Evolutionary conservation across 2,888 invertebrate genomes (phyloP).

Genomic region (Hyalella azteca): DNA sequence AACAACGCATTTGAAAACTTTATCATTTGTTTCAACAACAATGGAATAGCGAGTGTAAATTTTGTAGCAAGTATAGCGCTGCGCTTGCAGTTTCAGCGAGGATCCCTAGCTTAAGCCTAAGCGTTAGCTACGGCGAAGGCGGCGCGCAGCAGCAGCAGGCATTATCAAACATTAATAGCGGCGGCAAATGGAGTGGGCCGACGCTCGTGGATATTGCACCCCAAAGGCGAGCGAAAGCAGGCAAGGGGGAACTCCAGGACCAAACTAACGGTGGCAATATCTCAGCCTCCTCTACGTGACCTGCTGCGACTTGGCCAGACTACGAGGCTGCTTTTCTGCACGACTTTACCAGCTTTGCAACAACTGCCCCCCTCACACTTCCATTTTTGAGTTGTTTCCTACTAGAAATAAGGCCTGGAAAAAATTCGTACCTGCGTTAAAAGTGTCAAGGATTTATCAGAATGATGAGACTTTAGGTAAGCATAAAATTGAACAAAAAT

Average conservation of each 20-base stretch:
- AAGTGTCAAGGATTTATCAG: no score
- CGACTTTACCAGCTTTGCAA: slow-evolving; percentile 37
- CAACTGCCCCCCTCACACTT: slow-evolving; percentile 26
- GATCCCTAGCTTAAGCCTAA: slow-evolving; percentile 33
- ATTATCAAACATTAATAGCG: slow-evolving; percentile 39
- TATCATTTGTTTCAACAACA: slow-evolving; percentile 34
- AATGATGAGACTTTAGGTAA: no score
- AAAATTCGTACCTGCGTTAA: no score
- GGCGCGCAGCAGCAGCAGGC: neutral
- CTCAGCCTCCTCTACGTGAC: slow-evolving; percentile 35
- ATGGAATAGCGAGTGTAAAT: slow-evolving; percentile 28
- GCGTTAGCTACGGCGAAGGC: slow-evolving; percentile 32
- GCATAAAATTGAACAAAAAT: no score
- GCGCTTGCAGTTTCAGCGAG: slow-evolving; percentile 28
- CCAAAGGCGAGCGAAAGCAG: slow-evolving; percentile 37
- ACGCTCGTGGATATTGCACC: slow-evolving; percentile 1
- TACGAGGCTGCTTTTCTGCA: slow-evolving; percentile 34
- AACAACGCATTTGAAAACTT: slow-evolving; percentile 16
- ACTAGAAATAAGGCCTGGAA: slow-evolving; percentile 19
- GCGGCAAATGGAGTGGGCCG: slow-evolving; percentile 39
- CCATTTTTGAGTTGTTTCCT: slow-evolving; percentile 22
- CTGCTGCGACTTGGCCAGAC: slow-evolving; percentile 38
- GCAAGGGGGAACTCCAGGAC: slow-evolving; percentile 31
- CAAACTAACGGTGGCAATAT: slow-evolving; percentile 39
- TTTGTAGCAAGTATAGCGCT: slow-evolving; percentile 21